A percentile compares a stretch with the other conserved stretches of the same genome.
Conservation (phyloP, 2,888 invertebrate genomes). For the Leptinotarsa juncta region DNA sequence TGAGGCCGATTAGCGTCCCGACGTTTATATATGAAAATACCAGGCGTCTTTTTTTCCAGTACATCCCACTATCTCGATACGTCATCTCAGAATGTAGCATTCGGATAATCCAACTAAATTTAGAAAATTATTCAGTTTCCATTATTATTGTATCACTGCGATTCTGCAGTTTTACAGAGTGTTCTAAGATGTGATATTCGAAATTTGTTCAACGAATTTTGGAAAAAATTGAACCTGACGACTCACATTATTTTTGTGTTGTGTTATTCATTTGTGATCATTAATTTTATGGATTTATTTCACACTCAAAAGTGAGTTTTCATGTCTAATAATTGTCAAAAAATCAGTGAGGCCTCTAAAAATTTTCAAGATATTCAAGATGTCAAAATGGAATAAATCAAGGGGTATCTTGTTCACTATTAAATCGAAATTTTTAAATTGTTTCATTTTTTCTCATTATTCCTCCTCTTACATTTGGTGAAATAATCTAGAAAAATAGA, state of each 20-base stretch:
- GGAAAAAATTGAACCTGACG: too few species aligned
- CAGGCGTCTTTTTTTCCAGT: constrained; percentile 42
- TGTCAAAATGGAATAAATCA: too few species aligned
- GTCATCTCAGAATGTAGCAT: constrained; percentile 39
- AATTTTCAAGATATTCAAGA: too few species aligned
- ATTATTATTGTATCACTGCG: constrained; percentile 42
- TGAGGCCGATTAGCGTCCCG: constrained; percentile 55
- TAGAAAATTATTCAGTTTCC: constrained; percentile 62
- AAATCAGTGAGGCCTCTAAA: too few species aligned
- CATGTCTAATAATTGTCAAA: too few species aligned
- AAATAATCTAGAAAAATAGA: too few species aligned
- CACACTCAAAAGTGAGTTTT: too few species aligned
- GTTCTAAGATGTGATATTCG: constrained; percentile 39
- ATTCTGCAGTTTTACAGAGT: constrained; percentile 35
- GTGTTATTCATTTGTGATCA: background rate
- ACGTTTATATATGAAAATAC: constrained; percentile 61
- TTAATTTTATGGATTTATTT: too few species aligned
- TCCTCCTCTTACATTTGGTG: too few species aligned
- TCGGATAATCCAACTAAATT: constrained; percentile 56
- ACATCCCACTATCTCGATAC: constrained; percentile 43
- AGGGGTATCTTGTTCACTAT: too few species aligned
- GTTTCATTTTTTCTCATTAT: too few species aligned
- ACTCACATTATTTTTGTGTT: background rate
- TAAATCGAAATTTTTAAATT: too few species aligned
- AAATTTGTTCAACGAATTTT: background rate